Conservation (phyloP, 2,113 vertebrate species). For the Ammospiza caudacuta region DNA sequence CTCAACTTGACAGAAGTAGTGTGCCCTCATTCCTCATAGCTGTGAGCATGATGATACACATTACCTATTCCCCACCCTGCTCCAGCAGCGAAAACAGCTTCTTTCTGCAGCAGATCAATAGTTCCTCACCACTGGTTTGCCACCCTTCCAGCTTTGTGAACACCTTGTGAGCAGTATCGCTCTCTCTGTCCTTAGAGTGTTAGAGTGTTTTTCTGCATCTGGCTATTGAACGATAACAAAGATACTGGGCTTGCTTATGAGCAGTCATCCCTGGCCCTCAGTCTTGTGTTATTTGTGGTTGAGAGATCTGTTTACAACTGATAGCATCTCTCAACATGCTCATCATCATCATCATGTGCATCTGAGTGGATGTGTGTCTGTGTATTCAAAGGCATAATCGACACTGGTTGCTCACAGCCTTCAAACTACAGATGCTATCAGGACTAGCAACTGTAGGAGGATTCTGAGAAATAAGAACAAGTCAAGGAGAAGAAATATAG, state of each 20-base stretch:
- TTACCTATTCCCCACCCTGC: not conserved
- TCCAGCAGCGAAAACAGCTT: not conserved
- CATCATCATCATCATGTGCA: not conserved
- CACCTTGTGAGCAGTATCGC: not conserved
- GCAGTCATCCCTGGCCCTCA: not conserved
- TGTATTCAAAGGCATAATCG: not conserved
- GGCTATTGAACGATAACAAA: not conserved
- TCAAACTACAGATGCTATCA: constrained; percentile 1
- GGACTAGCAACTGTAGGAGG: not conserved
- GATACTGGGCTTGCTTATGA: not conserved
- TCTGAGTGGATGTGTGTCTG: not conserved
- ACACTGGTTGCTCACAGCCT: not conserved
- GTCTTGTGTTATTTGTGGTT: not conserved
- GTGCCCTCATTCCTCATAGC: not conserved
- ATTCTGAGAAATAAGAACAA: not conserved
- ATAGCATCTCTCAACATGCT: not conserved
- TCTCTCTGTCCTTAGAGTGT: not conserved
- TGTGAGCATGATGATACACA: not conserved
- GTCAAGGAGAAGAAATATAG: not conserved
- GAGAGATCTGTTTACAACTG: constrained; percentile 15
- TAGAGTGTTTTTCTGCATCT: not conserved
- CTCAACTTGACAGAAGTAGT: not conserved
- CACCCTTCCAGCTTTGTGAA: not conserved
- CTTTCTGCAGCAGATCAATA: not conserved
- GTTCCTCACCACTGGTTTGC: not conserved